These are phyloP conservation scores for Tiphia femorata DNA, from an alignment of 2,888 invertebrate species.

Conservation along the genomic window DNA sequence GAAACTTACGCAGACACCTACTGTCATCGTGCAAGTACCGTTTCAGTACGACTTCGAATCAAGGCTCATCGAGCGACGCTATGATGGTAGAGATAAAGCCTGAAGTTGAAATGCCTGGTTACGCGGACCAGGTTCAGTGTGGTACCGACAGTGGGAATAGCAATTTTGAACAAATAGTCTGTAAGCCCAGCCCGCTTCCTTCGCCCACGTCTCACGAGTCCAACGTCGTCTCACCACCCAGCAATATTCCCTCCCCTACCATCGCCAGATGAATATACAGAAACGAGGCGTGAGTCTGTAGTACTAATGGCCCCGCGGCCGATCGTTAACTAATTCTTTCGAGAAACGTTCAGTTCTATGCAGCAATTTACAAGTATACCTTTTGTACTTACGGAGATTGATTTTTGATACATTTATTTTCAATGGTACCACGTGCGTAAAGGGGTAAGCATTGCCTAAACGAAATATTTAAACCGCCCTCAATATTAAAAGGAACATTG, in stretches of 20 bases:
- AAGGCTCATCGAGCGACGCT: constrained; percentile 47
- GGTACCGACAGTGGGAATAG: constrained; percentile 58
- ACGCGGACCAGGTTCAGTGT: constrained; percentile 44
- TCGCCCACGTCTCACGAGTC: constrained; percentile 55
- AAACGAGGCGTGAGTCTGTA: too few relatives aligned
- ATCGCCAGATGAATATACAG: constrained; percentile 60
- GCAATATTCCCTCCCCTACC: constrained; percentile 60
- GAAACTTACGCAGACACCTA: constrained; percentile 74
- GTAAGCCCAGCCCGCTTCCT: constrained; percentile 61
- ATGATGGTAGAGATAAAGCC: constrained; percentile 62
- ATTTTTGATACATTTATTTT: background rate
- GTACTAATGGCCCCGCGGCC: too few relatives aligned
- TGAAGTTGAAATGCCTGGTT: constrained; percentile 56
- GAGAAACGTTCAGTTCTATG: too few relatives aligned
- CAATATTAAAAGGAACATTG: background rate
- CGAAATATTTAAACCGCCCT: too few relatives aligned
- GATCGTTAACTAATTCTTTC: too few relatives aligned
- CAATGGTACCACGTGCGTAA: too few relatives aligned
- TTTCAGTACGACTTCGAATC: constrained; percentile 56
- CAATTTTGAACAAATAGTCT: constrained; percentile 63
- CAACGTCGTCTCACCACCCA: constrained; percentile 58
- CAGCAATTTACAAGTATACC: too few relatives aligned
- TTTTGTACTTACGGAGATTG: background rate
- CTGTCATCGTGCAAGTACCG: constrained; percentile 68
- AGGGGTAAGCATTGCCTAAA: too few relatives aligned